Conservation (phyloP, 30 jellyfish, hydroid and myxozoan genomes). For the Chrysaora quinquecirrha region DNA sequence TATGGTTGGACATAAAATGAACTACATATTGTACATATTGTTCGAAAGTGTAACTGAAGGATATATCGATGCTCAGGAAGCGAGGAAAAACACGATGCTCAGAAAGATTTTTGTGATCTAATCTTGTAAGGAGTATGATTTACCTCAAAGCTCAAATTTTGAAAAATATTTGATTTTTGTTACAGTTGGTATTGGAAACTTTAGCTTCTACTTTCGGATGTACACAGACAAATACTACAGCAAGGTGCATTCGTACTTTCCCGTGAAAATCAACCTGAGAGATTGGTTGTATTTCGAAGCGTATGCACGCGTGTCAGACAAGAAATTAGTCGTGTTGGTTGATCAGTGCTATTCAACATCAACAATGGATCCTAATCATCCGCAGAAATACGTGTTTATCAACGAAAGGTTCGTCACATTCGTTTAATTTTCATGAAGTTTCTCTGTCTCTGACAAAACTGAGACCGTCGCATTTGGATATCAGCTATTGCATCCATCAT, state of each 20-base stretch:
- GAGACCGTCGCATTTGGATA: neutral
- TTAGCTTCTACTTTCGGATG: neutral
- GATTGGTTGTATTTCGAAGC: neutral
- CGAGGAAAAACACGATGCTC: neutral
- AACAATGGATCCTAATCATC: conserved; percentile 26
- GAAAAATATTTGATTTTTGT: neutral
- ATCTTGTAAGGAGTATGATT: neutral
- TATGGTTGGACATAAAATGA: neutral
- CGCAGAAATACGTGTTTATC: conserved; percentile 17
- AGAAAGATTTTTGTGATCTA: neutral
- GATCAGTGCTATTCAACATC: conserved; percentile 38
- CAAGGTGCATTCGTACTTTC: neutral
- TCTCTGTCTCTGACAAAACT: neutral
- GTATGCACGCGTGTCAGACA: neutral
- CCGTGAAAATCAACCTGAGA: neutral
- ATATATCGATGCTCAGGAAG: neutral
- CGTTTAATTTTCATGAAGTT: neutral
- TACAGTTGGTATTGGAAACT: neutral
- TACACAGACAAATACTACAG: neutral
- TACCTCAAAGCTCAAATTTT: too few relatives aligned
- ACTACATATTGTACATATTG: too few relatives aligned
- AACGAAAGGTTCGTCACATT: neutral
- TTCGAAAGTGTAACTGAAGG: neutral
- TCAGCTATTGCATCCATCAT: neutral
- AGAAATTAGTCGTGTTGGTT: neutral